Percentiles rank a stretch among this genome's conserved stretches.
Evolutionary conservation across 2,113 vertebrate genomes (phyloP).

Genomic region (Scortum barcoo): DNA sequence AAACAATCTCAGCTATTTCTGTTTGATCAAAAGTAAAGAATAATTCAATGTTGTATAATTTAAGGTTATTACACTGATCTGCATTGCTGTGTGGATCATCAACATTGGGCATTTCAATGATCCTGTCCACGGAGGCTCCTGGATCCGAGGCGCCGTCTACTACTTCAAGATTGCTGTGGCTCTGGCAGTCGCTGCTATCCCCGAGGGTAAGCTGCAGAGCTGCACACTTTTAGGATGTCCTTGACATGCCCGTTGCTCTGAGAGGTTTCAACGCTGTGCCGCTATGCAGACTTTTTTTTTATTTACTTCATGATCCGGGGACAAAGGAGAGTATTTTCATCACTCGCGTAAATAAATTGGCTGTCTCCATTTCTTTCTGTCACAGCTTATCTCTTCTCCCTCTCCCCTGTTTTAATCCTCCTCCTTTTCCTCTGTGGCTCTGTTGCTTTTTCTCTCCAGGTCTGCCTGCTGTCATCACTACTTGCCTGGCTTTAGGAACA

Average conservation of each 20-base stretch:
- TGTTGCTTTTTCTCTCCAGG: conserved; percentile 62
- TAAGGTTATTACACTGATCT: conserved; percentile 97
- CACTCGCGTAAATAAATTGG: neutral
- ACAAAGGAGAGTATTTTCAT: neutral
- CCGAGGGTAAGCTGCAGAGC: conserved; percentile 85
- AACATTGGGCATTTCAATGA: conserved; percentile 99
- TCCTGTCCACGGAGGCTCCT: conserved; percentile 97
- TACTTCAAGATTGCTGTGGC: conserved; percentile 99
- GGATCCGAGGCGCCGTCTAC: conserved; percentile 98
- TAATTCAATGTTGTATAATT: conserved; percentile 65
- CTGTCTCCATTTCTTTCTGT: neutral
- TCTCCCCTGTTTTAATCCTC: conserved; percentile 1
- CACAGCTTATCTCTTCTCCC: neutral
- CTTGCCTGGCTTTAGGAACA: conserved; percentile 96
- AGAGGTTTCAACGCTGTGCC: neutral
- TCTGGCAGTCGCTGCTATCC: conserved; percentile 96
- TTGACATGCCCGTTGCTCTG: neutral
- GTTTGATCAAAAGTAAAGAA: neutral
- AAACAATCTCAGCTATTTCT: neutral
- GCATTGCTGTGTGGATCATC: conserved; percentile 98
- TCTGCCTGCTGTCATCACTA: conserved; percentile 97
- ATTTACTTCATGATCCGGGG: neutral
- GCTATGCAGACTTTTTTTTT: neutral
- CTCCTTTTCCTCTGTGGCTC: neutral
- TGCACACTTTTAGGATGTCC: neutral